Percentiles rank a stretch among this genome's conserved stretches.
Evolutionary conservation across 1,140 invertebrate genomes (phyloP).

Genomic region (Lineus longissimus): DNA sequence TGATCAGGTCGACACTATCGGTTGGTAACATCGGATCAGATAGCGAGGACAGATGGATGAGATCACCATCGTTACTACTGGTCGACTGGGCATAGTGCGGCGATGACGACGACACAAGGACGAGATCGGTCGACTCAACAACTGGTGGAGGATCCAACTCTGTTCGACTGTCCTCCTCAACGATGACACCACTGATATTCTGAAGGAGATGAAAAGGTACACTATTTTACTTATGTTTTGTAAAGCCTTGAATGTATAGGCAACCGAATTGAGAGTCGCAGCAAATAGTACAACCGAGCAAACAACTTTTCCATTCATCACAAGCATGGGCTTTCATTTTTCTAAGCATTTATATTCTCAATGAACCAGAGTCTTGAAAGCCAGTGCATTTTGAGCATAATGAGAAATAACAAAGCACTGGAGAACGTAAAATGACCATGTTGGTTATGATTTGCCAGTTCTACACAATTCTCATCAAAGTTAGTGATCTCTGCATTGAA

Average conservation of each 20-base stretch:
- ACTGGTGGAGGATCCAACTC: neutral
- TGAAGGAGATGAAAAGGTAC: neutral
- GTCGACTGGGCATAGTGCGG: slow-evolving; percentile 11
- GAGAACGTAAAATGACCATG: too few species aligned
- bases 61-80: slow-evolving; percentile 7
- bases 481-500: too few species aligned
- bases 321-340: too few species aligned
- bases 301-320: too few species aligned
- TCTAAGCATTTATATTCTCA: too few species aligned
- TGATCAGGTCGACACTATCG: slow-evolving; percentile 29
- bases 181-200: neutral
- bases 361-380: too few species aligned
- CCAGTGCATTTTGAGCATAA: too few species aligned
- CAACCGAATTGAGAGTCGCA: neutral
- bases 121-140: neutral
- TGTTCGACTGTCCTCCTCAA: neutral
- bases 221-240: neutral
- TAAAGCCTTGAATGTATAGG: neutral
- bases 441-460: too few species aligned
- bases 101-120: slow-evolving; percentile 6
- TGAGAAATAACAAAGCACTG: too few species aligned
- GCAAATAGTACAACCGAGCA: neutral
- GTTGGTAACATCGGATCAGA: slow-evolving; percentile 35
- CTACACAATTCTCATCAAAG: too few species aligned
- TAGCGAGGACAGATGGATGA: neutral